Evolutionary conservation across 64 coral and sea anemone species (phyloP).

Genomic region (Dendronephthya gigantea): DNA sequence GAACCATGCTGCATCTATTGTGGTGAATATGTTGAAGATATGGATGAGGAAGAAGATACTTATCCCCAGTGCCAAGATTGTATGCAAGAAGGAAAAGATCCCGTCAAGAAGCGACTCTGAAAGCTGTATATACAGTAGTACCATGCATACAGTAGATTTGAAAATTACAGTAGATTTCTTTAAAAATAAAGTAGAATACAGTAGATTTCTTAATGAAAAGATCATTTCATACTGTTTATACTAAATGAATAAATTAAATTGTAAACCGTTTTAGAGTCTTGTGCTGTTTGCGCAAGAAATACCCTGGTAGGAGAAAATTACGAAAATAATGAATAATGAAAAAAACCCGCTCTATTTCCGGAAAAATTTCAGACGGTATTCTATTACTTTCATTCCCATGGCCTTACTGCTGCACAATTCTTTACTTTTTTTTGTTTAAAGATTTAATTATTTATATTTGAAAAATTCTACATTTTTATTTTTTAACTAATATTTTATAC

Average conservation of each 20-base stretch:
- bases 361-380: conserved; percentile 10
- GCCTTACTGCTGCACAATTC: background rate
- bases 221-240: background rate
- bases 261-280: background rate
- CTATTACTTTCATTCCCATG: conserved; percentile 28
- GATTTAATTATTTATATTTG: no score
- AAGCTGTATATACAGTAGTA: no score
- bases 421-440: no score
- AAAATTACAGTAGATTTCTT: no score
- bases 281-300: background rate
- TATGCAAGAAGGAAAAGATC: background rate
- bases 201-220: background rate
- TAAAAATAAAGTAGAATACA: no score
- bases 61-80: conserved; percentile 5
- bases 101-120: no score
- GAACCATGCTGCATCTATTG: background rate
- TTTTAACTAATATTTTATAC: no score
- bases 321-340: conserved; percentile 27
- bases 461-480: no score
- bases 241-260: background rate
- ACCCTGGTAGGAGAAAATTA: background rate
- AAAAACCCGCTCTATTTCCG: background rate
- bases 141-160: no score
- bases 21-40: background rate
- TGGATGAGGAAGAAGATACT: background rate